phyloP scores from a whole-genome alignment of 2,888 invertebrate species.

The Melikaiella ostensackeni region DNA sequence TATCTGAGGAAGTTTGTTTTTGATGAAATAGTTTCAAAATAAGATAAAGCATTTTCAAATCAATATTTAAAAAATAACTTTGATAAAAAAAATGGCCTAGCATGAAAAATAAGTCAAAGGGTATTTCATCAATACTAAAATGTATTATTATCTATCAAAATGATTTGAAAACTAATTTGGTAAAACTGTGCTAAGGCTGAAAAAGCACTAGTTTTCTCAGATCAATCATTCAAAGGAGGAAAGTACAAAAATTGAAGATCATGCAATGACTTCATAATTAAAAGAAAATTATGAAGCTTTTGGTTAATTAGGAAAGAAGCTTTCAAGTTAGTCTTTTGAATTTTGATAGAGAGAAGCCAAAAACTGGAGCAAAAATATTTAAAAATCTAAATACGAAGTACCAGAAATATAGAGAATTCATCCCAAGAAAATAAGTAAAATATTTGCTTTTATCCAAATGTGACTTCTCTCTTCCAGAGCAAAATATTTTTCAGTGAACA shows the following conservation, averaged over 20 bases:
- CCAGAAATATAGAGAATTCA: not conserved
- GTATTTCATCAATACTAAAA: not conserved
- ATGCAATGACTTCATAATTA: conserved; percentile 13
- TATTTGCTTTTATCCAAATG: not conserved
- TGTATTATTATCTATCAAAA: not conserved
- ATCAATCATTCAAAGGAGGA: conserved; percentile 24
- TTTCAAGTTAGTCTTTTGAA: not conserved
- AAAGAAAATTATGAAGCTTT: not conserved
- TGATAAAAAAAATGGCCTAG: not conserved
- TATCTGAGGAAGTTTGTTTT: not conserved
- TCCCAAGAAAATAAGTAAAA: not conserved
- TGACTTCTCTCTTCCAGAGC: conserved; percentile 7
- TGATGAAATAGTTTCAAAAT: not conserved
- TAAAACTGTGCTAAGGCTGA: not conserved
- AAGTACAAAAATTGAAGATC: not conserved
- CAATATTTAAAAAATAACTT: not conserved
- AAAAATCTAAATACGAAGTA: not conserved
- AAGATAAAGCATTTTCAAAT: not conserved
- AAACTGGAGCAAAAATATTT: not conserved
- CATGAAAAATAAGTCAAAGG: not conserved
- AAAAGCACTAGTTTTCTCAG: not conserved
- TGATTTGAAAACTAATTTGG: not conserved
- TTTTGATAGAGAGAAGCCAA: not conserved
- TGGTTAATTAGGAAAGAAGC: not conserved
- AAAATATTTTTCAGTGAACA: not conserved